phyloP scores from a whole-genome alignment of 2,888 invertebrate species.

The Miltochrista miniata region DNA sequence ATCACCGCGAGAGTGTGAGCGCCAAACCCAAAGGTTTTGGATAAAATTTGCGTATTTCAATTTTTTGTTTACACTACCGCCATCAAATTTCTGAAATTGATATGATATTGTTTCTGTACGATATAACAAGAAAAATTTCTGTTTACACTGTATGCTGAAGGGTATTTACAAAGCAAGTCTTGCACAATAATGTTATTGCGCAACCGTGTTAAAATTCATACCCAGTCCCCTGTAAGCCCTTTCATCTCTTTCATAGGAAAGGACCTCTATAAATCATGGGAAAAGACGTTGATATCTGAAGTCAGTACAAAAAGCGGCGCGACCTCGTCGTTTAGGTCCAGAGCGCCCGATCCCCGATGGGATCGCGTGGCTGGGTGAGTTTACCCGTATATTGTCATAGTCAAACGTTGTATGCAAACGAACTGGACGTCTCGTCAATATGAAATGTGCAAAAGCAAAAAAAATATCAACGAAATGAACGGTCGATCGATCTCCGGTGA shows the following conservation, averaged over 20 bases:
- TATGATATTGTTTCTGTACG: constrained; percentile 49
- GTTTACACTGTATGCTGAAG: constrained; percentile 19
- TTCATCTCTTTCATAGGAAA: constrained; percentile 69
- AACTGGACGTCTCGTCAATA: constrained; percentile 71
- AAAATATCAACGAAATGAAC: constrained; percentile 72
- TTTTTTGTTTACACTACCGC: constrained; percentile 63
- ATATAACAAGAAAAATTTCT: constrained; percentile 31
- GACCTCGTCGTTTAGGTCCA: constrained; percentile 49
- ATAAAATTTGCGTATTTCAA: constrained; percentile 81
- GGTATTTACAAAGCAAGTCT: constrained; percentile 1
- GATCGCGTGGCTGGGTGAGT: constrained; percentile 31
- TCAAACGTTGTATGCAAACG: constrained; percentile 58
- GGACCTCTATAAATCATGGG: constrained; percentile 72
- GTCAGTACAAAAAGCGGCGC: constrained; percentile 58
- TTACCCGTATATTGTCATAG: constrained; percentile 45
- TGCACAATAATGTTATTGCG: constrained; percentile 50
- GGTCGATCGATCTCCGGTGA: constrained; percentile 80
- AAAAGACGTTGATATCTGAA: constrained; percentile 69
- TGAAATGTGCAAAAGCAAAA: constrained; percentile 61
- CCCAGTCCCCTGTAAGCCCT: constrained; percentile 63
- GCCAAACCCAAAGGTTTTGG: constrained; percentile 75
- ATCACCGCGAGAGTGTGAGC: constrained; percentile 81
- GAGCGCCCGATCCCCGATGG: constrained; percentile 35
- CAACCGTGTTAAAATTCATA: constrained; percentile 72
- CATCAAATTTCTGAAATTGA: constrained; percentile 47